phyloP scores from a whole-genome alignment of 2,797 vertebrate genomes.

The Smutsia temminckii region DNA sequence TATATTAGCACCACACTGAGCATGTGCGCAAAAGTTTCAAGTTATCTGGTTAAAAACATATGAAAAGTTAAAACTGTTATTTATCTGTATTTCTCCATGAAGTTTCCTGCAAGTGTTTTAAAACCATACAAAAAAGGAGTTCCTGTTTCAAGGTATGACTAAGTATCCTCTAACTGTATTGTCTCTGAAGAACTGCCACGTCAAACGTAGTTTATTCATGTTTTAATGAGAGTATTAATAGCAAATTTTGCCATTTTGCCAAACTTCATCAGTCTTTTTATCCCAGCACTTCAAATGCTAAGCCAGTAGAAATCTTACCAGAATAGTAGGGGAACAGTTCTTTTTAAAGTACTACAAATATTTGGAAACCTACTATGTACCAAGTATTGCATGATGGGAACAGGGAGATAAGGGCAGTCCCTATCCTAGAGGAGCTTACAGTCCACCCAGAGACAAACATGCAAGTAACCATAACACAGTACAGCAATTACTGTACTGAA shows the following conservation, averaged over 20 bases:
- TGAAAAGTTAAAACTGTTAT: constrained; percentile 35
- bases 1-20: background rate
- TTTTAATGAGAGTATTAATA: constrained; percentile 14
- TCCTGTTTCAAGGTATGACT: constrained; percentile 4
- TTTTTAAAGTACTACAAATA: constrained; percentile 35
- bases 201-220: constrained; percentile 9
- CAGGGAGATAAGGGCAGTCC: background rate
- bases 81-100: background rate
- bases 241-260: background rate
- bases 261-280: constrained; percentile 9
- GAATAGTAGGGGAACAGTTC: background rate
- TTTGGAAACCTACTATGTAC: background rate
- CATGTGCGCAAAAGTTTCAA: constrained; percentile 4
- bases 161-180: background rate
- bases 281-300: background rate
- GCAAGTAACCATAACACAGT: background rate
- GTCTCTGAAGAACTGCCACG: background rate
- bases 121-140: constrained; percentile 13
- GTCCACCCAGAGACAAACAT: constrained; percentile 20
- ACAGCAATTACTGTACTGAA: background rate
- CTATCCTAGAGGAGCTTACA: background rate
- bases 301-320: background rate
- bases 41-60: background rate
- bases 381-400: background rate
- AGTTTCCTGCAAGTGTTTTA: constrained; percentile 1